Evolutionary conservation across 2,113 vertebrate genomes (phyloP).

Genomic region (Ceuthmochares aereus): DNA sequence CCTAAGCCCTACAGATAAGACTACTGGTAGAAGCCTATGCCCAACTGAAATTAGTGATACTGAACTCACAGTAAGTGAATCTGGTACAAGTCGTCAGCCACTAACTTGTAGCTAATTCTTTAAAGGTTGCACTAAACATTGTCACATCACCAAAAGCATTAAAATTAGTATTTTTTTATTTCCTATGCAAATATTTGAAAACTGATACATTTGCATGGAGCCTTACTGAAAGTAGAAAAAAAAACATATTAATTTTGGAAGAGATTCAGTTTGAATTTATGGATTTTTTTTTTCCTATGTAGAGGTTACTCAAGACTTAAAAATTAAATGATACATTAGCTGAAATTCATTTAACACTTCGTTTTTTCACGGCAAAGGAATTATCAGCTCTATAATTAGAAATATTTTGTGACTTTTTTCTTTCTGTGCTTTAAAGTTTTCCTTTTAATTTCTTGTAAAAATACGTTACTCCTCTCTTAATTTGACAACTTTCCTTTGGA

Average conservation of each 20-base stretch:
- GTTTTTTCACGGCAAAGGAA: background rate
- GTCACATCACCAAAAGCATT: background rate
- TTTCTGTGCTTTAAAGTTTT: background rate
- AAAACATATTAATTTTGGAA: background rate
- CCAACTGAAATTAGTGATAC: background rate
- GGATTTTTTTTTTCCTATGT: background rate
- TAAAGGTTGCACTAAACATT: background rate
- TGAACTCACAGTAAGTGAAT: background rate
- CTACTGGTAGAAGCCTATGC: background rate
- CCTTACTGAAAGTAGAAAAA: background rate
- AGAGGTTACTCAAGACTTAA: background rate
- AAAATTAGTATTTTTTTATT: background rate
- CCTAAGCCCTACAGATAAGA: background rate
- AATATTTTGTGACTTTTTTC: background rate
- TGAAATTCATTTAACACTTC: background rate
- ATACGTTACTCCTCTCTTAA: background rate
- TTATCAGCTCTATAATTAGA: background rate
- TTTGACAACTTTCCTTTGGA: background rate
- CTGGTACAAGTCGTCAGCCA: background rate
- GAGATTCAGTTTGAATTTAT: background rate
- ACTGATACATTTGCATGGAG: rapidly evolving
- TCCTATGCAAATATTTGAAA: background rate
- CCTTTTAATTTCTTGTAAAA: background rate
- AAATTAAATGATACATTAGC: background rate
- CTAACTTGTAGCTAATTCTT: background rate